Base-by-base conservation (phyloP, 2,113 vertebrate species). In the Mastomys coucha region DNA sequence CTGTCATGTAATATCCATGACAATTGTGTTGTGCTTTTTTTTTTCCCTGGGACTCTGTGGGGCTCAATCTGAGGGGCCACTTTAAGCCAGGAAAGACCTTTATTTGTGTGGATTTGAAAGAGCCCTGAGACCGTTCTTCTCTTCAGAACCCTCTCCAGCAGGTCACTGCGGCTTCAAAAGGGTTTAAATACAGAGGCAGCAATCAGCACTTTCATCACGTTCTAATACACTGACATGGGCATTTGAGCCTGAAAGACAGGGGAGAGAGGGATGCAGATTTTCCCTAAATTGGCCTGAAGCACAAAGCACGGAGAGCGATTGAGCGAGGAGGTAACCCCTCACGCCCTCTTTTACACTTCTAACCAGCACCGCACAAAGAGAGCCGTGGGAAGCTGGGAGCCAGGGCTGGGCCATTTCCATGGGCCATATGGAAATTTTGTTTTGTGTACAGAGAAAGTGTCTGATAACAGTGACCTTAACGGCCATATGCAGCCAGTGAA, bases 41-140 rank as follows among this genome's bases (percentile, higher is more conserved):
- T 65, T 69, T 69, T 36, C 13, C 67, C 13, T 98, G 99, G 98
- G 99, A 98, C 99, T 99, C 99, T 98, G 99, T 99, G 99, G 99
- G 99, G 99, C 99, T 99, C 99, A 99, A 99, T 99, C 99, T 99
- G 99, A 99, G 99, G 99, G 99, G 99, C 99, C 99, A 99, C 99
- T 99, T 99, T 99, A 99, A 99, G 99, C 99, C 99, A 98, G 99
- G 99, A 99, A 99, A 99, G 99, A 99, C 99, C 99, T 99, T 99
- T 99, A 99, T 99, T 99, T 99, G 99, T 99, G 99, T 99, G 99
- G 98, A 99, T 99, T 99, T 99, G 99, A 99, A 99, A 99, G 99
- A 99, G 99, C 99, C 99, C 98, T 98, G 99, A 99, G 99, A 99
- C 99, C 98, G 99, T 98, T 99, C 99, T 99, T 99, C 98, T 98